Conservation (phyloP, 1,140 invertebrate genomes). For the Schlechtendalia chinensis region DNA sequence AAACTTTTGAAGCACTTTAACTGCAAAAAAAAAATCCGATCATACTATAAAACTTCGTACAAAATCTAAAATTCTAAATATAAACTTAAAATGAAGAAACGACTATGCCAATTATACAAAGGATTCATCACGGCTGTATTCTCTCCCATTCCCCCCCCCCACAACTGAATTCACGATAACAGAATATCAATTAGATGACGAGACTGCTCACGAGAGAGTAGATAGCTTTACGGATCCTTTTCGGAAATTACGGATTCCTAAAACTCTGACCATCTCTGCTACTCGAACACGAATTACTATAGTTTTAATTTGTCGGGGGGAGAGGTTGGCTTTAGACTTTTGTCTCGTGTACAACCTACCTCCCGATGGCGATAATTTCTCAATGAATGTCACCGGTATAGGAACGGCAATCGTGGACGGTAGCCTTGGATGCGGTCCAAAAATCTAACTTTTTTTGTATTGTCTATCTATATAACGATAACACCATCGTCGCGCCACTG, state of each 20-base stretch:
- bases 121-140: neutral
- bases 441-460: neutral
- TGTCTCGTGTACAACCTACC: neutral
- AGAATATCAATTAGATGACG: slow-evolving; percentile 22
- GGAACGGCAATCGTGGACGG: neutral
- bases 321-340: neutral
- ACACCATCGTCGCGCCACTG: neutral
- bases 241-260: neutral
- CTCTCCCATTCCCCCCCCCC: neutral
- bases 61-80: neutral
- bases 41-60: too few relatives aligned
- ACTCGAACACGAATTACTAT: neutral
- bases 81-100: neutral
- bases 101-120: neutral
- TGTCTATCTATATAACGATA: neutral
- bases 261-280: neutral
- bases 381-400: neutral
- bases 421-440: slow-evolving; percentile 10
- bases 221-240: too few relatives aligned
- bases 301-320: too few relatives aligned
- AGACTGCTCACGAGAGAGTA: too few relatives aligned
- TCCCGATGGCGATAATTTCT: neutral
- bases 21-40: too few relatives aligned
- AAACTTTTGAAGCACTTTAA: too few relatives aligned
- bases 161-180: neutral